phyloP scores from a whole-genome alignment of 1,140 invertebrate genomes.

The Tenebrio molitor region DNA sequence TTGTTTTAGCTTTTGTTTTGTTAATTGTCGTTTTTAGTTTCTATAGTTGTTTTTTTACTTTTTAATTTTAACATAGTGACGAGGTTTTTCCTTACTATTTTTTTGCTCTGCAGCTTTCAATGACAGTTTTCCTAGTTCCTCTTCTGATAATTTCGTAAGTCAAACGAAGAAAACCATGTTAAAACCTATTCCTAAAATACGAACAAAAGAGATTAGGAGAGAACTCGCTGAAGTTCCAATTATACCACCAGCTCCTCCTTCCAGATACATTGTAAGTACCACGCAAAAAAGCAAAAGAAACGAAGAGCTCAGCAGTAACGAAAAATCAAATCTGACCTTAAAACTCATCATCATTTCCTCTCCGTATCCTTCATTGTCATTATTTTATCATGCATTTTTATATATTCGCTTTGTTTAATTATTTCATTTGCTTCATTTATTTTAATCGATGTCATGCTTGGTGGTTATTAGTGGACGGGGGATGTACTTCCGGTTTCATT shows the following conservation, averaged over 20 bases:
- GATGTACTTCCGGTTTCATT: slow-evolving; percentile 4
- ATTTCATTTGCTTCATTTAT: slow-evolving; percentile 40
- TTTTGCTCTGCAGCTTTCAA: slow-evolving; percentile 56
- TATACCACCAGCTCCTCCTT: slow-evolving; percentile 48
- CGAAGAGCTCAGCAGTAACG: slow-evolving; percentile 26
- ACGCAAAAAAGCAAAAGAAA: slow-evolving; percentile 11
- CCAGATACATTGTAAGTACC: slow-evolving; percentile 62
- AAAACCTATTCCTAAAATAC: slow-evolving; percentile 61
- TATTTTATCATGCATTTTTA: slow-evolving; percentile 39
- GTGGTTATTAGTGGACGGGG: slow-evolving; percentile 29
- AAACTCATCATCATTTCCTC: slow-evolving; percentile 33
- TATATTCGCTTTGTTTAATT: slow-evolving; percentile 36
- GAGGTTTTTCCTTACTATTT: slow-evolving; percentile 44
- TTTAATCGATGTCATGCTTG: slow-evolving; percentile 41
- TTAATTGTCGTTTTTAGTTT: slow-evolving; percentile 37
- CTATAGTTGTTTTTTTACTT: slow-evolving; percentile 28
- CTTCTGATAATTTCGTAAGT: slow-evolving; percentile 57
- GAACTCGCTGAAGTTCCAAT: slow-evolving; percentile 41
- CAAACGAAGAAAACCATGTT: slow-evolving; percentile 61
- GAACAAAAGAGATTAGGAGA: slow-evolving; percentile 56
- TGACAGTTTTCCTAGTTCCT: slow-evolving; percentile 53
- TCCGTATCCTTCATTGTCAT: slow-evolving; percentile 41
- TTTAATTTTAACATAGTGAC: slow-evolving; percentile 41
- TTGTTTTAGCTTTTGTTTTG: slow-evolving; percentile 34
- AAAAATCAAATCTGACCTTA: slow-evolving; percentile 59